Conservation (phyloP, 2,113 vertebrate species). For the Amphiprion ocellaris region DNA sequence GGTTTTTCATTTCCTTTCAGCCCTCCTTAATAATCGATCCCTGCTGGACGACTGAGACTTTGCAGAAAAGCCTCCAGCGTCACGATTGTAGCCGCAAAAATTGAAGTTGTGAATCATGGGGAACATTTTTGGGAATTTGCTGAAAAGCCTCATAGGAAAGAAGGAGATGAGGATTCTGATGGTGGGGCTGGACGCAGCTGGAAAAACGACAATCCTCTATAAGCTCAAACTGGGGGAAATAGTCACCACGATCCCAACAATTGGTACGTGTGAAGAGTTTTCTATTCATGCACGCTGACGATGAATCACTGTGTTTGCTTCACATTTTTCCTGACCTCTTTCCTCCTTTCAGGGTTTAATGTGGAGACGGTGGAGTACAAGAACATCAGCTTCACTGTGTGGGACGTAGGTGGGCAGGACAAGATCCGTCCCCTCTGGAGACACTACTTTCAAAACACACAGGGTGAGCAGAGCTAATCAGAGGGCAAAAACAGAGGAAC, state of each 20-base stretch:
- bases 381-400: slow-evolving; percentile 99
- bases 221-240: slow-evolving; percentile 94
- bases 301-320: background rate
- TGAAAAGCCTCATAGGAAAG: slow-evolving; percentile 95
- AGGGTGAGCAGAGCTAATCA: slow-evolving; percentile 89
- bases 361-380: slow-evolving; percentile 99
- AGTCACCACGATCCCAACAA: slow-evolving; percentile 94
- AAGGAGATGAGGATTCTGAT: slow-evolving; percentile 96
- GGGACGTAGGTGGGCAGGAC: slow-evolving; percentile 98
- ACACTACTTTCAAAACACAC: slow-evolving; percentile 99
- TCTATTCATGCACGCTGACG: background rate
- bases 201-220: slow-evolving; percentile 95
- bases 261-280: slow-evolving; percentile 79
- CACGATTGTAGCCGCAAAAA: slow-evolving; percentile 28
- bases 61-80: slow-evolving; percentile 22
- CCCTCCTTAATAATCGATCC: slow-evolving; percentile 21
- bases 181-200: slow-evolving; percentile 92
- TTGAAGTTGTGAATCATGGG: slow-evolving; percentile 86
- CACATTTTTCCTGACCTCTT: background rate
- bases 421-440: slow-evolving; percentile 99
- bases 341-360: slow-evolving; percentile 89
- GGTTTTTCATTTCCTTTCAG: slow-evolving; percentile 44
- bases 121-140: slow-evolving; percentile 93
- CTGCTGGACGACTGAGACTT: slow-evolving; percentile 32
- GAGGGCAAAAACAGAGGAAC: background rate